phyloP scores from a whole-genome alignment of 2,113 vertebrate species.

The Siniperca knerii region DNA sequence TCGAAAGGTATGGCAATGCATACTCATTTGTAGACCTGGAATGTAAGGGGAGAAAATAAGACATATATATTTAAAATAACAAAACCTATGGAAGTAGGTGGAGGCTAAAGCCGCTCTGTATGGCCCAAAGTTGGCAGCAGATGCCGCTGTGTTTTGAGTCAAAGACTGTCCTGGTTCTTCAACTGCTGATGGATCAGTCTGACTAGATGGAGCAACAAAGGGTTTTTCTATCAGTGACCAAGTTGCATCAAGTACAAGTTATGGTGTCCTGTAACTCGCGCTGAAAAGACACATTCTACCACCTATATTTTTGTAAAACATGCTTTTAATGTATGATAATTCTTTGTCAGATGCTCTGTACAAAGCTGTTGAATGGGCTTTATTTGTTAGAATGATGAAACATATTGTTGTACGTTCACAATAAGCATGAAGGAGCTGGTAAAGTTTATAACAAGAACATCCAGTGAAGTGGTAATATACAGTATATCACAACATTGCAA shows the following conservation, averaged over 20 bases:
- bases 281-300: not conserved
- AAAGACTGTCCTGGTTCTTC: not conserved
- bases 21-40: not conserved
- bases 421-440: not conserved
- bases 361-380: not conserved
- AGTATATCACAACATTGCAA: not conserved
- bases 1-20: constrained; percentile 82
- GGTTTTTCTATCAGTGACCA: not conserved
- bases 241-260: not conserved
- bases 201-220: not conserved
- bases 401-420: not conserved
- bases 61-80: not conserved
- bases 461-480: not conserved
- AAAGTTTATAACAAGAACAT: not conserved
- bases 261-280: too few species aligned
- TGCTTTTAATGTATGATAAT: not conserved
- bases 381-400: too few species aligned
- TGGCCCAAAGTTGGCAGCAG: not conserved
- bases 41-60: not conserved
- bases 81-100: not conserved
- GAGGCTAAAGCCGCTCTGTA: not conserved
- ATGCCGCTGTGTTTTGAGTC: not conserved
- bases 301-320: not conserved
- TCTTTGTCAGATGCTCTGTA: not conserved
- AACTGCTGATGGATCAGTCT: not conserved